Conservation (phyloP, 2,797 vertebrate genomes). For the Geotrypetes seraphini region DNA sequence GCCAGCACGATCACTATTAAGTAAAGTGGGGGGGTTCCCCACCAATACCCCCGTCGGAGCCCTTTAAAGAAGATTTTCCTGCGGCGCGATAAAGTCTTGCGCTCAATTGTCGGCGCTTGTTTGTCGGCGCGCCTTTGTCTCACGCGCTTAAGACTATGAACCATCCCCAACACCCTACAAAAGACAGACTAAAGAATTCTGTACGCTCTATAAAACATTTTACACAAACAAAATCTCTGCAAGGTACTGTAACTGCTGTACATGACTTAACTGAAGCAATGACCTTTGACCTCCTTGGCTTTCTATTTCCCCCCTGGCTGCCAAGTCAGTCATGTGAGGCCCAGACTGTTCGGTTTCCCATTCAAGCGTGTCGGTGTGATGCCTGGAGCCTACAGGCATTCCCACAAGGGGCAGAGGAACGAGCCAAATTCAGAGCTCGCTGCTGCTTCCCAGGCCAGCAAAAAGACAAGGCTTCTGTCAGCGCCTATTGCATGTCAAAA, state of each 20-base stretch:
- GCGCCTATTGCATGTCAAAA: not conserved
- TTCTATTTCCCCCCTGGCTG: not conserved
- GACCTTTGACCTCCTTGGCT: not conserved
- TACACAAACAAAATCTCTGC: not conserved
- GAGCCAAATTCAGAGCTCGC: not conserved
- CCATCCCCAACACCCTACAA: too few relatives aligned
- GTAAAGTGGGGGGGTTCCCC: too few relatives aligned
- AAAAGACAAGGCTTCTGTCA: not conserved
- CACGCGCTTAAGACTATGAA: too few relatives aligned
- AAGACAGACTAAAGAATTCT: too few relatives aligned
- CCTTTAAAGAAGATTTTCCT: too few relatives aligned
- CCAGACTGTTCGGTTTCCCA: not conserved
- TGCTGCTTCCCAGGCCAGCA: not conserved
- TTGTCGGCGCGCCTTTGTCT: too few relatives aligned
- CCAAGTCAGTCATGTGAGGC: not conserved
- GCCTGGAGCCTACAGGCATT: not conserved
- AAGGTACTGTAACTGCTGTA: slow-evolving; percentile 3
- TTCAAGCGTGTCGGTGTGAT: slow-evolving; percentile 13
- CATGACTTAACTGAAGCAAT: not conserved
- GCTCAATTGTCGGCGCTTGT: too few relatives aligned
- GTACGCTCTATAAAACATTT: slow-evolving; percentile 2
- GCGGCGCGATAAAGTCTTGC: too few relatives aligned
- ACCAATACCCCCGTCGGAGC: too few relatives aligned
- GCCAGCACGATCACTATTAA: too few relatives aligned
- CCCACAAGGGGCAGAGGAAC: not conserved